These are phyloP conservation scores for Drosophila guanche DNA, from an alignment of 1,140 invertebrate species.

Conservation along the genomic window DNA sequence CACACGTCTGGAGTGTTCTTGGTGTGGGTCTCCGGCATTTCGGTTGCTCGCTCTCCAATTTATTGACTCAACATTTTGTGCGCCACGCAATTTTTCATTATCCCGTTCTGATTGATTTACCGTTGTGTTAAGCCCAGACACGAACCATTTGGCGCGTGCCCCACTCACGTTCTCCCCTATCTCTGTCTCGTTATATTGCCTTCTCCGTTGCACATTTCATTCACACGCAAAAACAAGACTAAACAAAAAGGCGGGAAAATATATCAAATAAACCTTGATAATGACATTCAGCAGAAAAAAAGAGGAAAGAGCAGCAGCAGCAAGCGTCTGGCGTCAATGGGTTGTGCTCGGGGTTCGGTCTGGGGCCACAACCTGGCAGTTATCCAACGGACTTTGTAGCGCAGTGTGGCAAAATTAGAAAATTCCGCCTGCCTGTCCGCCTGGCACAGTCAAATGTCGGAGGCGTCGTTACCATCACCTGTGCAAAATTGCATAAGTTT, in stretches of 20 bases:
- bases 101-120: constrained; percentile 38
- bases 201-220: constrained; percentile 39
- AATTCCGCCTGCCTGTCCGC: constrained; percentile 46
- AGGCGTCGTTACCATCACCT: constrained; percentile 62
- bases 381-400: constrained; percentile 68
- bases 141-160: constrained; percentile 18
- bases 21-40: constrained; percentile 14
- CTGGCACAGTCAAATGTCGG: constrained; percentile 76
- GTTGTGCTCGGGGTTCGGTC: constrained; percentile 26
- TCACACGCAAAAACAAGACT: constrained; percentile 52
- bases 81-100: constrained; percentile 37
- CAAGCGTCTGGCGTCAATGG: constrained; percentile 55
- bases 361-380: constrained; percentile 67
- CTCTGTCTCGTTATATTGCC: constrained; percentile 15
- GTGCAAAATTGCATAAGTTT: constrained; percentile 70
- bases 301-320: constrained; percentile 31
- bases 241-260: constrained; percentile 52
- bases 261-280: constrained; percentile 80
- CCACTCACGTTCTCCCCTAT: background rate
- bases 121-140: constrained; percentile 28
- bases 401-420: constrained; percentile 66
- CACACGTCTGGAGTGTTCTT: constrained; percentile 14
- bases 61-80: constrained; percentile 32
- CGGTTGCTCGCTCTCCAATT: constrained; percentile 13
- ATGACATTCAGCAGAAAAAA: constrained; percentile 68